These are phyloP conservation scores for Pseudorhombus dupliciocellatus DNA, from an alignment of 2,113 vertebrate species.

Conservation along the genomic window DNA sequence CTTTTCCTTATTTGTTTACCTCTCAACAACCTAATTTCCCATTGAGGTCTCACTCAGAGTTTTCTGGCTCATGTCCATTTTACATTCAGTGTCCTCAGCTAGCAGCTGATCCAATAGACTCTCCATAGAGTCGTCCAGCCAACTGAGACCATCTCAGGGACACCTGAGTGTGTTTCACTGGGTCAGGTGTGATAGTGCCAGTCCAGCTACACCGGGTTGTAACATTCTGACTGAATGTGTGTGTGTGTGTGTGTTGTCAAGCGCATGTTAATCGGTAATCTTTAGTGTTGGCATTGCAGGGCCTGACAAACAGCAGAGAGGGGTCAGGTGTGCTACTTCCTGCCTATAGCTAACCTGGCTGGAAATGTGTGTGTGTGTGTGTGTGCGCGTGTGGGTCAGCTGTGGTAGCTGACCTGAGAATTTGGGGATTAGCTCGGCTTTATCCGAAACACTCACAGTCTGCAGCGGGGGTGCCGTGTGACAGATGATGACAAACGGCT, in stretches of 20 bases:
- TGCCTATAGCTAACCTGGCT: slow-evolving; percentile 33
- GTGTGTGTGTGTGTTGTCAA: slow-evolving; percentile 42
- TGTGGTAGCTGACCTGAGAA: slow-evolving; percentile 55
- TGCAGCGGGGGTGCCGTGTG: background rate
- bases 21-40: slow-evolving; percentile 15
- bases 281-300: slow-evolving; percentile 49
- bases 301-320: slow-evolving; percentile 43
- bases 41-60: slow-evolving; percentile 24
- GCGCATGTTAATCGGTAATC: slow-evolving; percentile 32
- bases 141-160: slow-evolving; percentile 59
- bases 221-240: slow-evolving; percentile 37
- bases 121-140: slow-evolving; percentile 63
- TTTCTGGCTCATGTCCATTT: slow-evolving; percentile 60
- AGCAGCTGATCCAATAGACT: slow-evolving; percentile 70
- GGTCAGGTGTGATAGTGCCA: slow-evolving; percentile 64
- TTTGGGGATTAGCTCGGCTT: slow-evolving; percentile 58
- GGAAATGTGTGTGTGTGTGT: slow-evolving; percentile 20
- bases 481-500: slow-evolving; percentile 56
- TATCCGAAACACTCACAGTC: slow-evolving; percentile 42
- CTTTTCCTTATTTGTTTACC: slow-evolving; percentile 39
- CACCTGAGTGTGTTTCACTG: slow-evolving; percentile 70
- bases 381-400: slow-evolving; percentile 44
- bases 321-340: slow-evolving; percentile 69
- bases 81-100: slow-evolving; percentile 41
- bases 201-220: slow-evolving; percentile 32